Evolutionary conservation across 2,888 invertebrate species (phyloP).

Genomic region (Syrista parreyssii): DNA sequence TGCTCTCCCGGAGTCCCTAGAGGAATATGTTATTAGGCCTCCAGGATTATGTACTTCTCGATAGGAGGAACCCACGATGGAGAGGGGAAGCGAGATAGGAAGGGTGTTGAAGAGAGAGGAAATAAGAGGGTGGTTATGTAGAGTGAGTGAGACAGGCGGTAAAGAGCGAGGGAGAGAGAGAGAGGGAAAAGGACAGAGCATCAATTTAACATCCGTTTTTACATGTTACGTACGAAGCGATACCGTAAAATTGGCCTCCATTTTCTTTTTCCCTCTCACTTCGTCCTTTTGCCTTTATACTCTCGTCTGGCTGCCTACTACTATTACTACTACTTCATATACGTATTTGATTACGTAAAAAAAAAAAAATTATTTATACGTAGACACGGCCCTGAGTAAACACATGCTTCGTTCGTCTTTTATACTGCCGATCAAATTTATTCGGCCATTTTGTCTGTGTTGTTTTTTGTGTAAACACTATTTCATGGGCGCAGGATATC

Average conservation of each 20-base stretch:
- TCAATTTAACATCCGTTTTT: slow-evolving; percentile 33
- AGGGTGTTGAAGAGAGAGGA: not conserved
- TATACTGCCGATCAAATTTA: too few species aligned
- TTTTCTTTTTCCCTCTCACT: too few species aligned
- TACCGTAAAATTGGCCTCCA: slow-evolving; percentile 9
- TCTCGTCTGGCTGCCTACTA: too few species aligned
- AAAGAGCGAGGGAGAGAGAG: not conserved
- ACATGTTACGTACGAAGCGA: slow-evolving; percentile 19
- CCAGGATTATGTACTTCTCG: slow-evolving; percentile 7
- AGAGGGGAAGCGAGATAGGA: not conserved
- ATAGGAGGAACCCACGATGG: not conserved
- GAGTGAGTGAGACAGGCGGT: not conserved
- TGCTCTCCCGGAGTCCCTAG: slow-evolving; percentile 5
- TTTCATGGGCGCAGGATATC: too few species aligned
- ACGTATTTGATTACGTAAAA: too few species aligned
- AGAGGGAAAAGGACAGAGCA: not conserved
- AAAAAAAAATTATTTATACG: too few species aligned
- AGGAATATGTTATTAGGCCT: slow-evolving; percentile 15
- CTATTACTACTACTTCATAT: too few species aligned
- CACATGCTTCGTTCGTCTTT: too few species aligned
- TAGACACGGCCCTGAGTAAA: too few species aligned
- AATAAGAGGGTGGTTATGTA: not conserved
- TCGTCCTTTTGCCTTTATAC: too few species aligned
- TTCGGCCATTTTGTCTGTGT: too few species aligned
- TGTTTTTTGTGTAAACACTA: too few species aligned